Conservation (phyloP, 2,797 vertebrate genomes). For the Sebastes kiyomatsui region DNA sequence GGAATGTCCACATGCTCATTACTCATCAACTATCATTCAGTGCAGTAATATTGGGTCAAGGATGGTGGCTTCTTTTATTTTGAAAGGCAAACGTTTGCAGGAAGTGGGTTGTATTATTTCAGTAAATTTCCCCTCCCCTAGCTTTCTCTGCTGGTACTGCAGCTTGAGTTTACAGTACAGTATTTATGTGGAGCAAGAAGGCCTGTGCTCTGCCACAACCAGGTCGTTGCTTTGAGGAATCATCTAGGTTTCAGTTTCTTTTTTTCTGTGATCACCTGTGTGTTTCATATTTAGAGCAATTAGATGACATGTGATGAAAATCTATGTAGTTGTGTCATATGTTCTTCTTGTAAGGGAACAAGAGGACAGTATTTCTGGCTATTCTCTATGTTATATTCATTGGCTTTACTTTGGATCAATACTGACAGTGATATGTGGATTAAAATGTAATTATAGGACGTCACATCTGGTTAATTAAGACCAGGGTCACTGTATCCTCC, state of each 20-base stretch:
- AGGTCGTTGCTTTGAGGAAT: neutral
- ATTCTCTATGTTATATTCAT: too few relatives aligned
- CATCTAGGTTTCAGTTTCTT: neutral
- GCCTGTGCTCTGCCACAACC: neutral
- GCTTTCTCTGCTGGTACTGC: constrained; percentile 1
- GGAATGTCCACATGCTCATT: neutral
- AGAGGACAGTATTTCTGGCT: too few relatives aligned
- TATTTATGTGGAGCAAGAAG: neutral
- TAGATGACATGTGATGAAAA: neutral
- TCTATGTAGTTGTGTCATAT: neutral
- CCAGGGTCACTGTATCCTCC: neutral
- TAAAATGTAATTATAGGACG: neutral
- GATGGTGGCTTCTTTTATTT: constrained; percentile 7
- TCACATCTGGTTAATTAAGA: neutral
- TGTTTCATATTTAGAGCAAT: neutral
- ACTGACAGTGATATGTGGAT: neutral
- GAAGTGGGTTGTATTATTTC: neutral
- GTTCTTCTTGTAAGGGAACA: neutral
- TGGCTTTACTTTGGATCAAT: neutral
- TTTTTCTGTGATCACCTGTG: neutral
- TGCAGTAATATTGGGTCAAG: too few relatives aligned
- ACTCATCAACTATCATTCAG: neutral
- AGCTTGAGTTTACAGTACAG: neutral
- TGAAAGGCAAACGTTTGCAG: constrained; percentile 2
- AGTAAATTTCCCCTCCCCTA: neutral